Evolutionary conservation across 2,113 vertebrate species (phyloP).

Genomic region (Rhinoderma darwinii): DNA sequence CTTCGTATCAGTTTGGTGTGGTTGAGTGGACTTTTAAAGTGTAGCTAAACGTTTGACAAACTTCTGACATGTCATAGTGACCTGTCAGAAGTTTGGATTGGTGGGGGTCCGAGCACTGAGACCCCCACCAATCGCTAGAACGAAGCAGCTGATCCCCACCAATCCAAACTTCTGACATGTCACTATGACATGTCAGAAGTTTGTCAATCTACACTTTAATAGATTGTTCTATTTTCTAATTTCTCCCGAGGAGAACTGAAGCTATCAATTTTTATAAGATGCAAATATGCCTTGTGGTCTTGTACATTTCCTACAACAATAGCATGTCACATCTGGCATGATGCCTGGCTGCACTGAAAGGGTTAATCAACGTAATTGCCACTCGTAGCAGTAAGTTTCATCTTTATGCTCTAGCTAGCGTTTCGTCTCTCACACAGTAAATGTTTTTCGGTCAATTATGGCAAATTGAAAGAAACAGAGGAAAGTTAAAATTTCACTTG

Average conservation of each 20-base stretch:
- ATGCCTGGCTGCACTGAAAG: neutral
- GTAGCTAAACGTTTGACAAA: too few species aligned
- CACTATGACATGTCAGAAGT: too few species aligned
- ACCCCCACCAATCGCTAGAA: too few species aligned
- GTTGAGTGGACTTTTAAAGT: neutral
- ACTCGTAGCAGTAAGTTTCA: neutral
- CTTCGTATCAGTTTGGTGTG: neutral
- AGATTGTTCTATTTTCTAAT: neutral
- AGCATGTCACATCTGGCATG: neutral
- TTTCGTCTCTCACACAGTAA: neutral
- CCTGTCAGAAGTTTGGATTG: too few species aligned
- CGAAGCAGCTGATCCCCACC: too few species aligned
- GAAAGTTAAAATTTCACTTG: constrained; percentile 20
- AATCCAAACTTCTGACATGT: too few species aligned
- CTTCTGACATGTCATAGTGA: too few species aligned
- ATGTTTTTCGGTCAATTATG: constrained; percentile 23
- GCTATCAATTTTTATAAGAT: neutral
- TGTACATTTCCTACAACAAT: neutral
- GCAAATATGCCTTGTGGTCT: neutral
- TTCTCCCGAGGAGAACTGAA: neutral
- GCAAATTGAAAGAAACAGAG: constrained; percentile 42
- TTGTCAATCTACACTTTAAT: too few species aligned
- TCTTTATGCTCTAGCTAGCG: neutral
- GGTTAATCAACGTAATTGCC: constrained; percentile 20
- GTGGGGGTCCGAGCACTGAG: too few species aligned